phyloP scores from a whole-genome alignment of 2,797 vertebrate species.

The Urophycis tenuis region DNA sequence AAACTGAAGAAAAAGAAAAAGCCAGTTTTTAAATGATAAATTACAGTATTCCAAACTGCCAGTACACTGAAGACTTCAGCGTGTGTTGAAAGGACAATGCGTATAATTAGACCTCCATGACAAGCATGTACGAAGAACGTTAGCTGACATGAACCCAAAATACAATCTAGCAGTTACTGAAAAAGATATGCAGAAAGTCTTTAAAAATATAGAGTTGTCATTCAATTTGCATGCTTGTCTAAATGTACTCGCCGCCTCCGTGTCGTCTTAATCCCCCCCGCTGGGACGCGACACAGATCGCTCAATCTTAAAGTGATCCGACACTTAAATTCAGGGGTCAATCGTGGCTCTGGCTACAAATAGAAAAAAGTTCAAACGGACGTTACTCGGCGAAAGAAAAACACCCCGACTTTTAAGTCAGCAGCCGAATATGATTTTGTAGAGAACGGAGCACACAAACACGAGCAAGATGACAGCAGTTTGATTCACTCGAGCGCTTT shows the following conservation, averaged over 20 bases:
- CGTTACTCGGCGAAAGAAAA: not conserved
- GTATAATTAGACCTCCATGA: not conserved
- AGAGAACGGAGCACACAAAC: not conserved
- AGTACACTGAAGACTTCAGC: not conserved
- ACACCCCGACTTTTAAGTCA: not conserved
- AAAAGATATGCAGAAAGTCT: not conserved
- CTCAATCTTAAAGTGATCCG: no score
- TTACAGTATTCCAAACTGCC: slow-evolving; percentile 26
- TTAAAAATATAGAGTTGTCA: not conserved
- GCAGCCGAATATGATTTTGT: no score
- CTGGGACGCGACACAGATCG: no score
- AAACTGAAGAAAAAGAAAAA: not conserved
- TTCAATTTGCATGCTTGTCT: not conserved
- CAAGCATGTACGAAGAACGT: not conserved
- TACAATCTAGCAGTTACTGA: not conserved
- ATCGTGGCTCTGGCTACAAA: not conserved
- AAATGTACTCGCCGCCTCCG: no score
- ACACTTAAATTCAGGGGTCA: not conserved
- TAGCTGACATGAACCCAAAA: not conserved
- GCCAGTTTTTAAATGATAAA: slow-evolving; percentile 13
- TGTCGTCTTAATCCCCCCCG: not conserved
- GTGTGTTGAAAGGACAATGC: not conserved
- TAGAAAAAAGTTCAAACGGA: no score
- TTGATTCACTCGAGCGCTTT: not conserved
- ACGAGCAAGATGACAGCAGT: not conserved